A percentile compares a stretch with the other conserved stretches of the same genome.
phyloP scores from a whole-genome alignment of 2,797 vertebrate species.

The Ctenopoma multispine region DNA sequence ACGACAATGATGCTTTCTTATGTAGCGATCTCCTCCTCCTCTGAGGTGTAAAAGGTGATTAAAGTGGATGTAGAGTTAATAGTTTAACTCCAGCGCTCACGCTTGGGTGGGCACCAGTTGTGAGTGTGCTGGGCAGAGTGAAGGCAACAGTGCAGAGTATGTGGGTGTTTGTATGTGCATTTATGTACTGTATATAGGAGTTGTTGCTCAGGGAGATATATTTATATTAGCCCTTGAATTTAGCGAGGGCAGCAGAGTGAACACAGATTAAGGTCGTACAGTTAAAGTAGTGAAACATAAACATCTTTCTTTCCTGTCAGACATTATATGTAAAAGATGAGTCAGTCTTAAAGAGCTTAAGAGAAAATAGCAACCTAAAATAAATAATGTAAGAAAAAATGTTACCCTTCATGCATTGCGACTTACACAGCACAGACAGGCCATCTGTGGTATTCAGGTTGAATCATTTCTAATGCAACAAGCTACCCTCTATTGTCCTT shows the following conservation, averaged over 20 bases:
- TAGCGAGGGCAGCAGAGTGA: constrained; percentile 14
- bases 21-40: constrained; percentile 4
- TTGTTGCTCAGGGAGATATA: constrained; percentile 45
- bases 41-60: constrained; percentile 52
- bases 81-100: constrained; percentile 50
- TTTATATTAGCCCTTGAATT: constrained; percentile 32
- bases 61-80: constrained; percentile 61
- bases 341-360: constrained; percentile 17
- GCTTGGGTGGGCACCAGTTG: constrained; percentile 44
- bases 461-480: constrained; percentile 35
- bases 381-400: constrained; percentile 21
- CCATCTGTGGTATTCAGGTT: constrained; percentile 27
- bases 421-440: constrained; percentile 11
- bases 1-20: constrained; percentile 8
- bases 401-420: constrained; percentile 28
- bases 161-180: constrained; percentile 13
- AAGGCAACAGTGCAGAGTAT: constrained; percentile 16
- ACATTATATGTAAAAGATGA: constrained; percentile 11
- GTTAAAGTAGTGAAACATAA: constrained; percentile 22
- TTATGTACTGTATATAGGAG: constrained; percentile 3
- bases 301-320: constrained; percentile 19
- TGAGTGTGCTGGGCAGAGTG: constrained; percentile 15
- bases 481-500: constrained; percentile 20
- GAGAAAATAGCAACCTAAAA: constrained; percentile 6
- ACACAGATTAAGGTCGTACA: constrained; percentile 32